Base-by-base conservation (phyloP, 2,888 invertebrate species). In the Dusona sp. region DNA sequence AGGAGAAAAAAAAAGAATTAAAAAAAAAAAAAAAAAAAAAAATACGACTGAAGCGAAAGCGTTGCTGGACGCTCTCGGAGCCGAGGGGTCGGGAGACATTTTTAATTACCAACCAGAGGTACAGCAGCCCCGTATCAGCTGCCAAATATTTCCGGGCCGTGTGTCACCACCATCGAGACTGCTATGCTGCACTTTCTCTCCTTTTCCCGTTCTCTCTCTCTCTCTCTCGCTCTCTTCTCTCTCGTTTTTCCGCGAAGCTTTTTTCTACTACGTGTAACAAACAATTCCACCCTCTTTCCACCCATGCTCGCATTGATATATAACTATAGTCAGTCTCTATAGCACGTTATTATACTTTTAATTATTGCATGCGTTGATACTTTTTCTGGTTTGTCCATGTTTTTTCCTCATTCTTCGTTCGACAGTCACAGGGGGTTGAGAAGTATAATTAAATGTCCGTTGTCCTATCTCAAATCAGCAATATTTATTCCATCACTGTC, bases 21-120 rank as follows among this genome's bases (percentile, higher is more conserved):
- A 65, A 74, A 57, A 38, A 65, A 36, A 51, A 45, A 54, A 38
- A 64, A 65, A 77, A 82, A 68, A 68, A 84, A 89, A 88, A 86
- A 89, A 85, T n/a, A 48, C 48, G 86, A 70, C 79, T 67, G 83
- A 77, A 73, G 77, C 78, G 74, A 61, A 65, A 68, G 61, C 65
- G 38, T 67, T 81, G 42, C 38, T 45, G 84, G 74, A 74, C 64
- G 81, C 33, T 78, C 67, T 57, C 33, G 85, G 85, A 81, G 85
- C 68, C 74, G 88, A 90, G 90, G 91, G 91, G 91, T 92, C 90
- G 91, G 90, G 91, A 92, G 93, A 93, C 92, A 94, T 93, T 94
- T 94, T 94, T 94, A 94, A 94, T 94, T 94, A 93, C 92, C 92
- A 91, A 91, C 91, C 92, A 92, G 93, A 93, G 92, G 91, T 92